Base-by-base conservation (phyloP, 2,888 invertebrate genomes). In the Pyrrhia umbra region DNA sequence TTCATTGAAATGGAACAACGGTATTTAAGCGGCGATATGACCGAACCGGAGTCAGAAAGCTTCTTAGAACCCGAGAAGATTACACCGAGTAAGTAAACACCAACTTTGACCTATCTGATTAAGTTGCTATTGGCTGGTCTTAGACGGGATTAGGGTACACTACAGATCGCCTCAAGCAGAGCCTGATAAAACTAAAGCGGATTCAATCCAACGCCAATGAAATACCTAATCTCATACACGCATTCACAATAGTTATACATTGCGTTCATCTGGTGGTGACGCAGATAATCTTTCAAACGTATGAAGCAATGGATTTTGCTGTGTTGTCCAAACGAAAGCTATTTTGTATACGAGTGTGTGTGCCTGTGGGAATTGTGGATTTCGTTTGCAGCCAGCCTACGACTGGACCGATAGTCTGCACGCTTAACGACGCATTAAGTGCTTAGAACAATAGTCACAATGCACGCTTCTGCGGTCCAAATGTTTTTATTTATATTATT, bases 1-100 rank as follows among this genome's bases (percentile, higher is more conserved):
- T 95, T 96, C 80, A 93, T 97, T 34, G 95, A 96, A 66, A 96
- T 96, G 80, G 97, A 97, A 80, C 95, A 96, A 60, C 94, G 96
- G 42, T 97, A 96, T 84, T 91, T 97, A 50, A 92, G 92, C 47
- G 97, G 97, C 6, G 95, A 95, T 80, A 87, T 95, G 88, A 80
- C 79, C 0, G 92, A 94, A 37, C 96, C 96, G 0, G 90, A 94
- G 62, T 95, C 95, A 0, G 95, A 95, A 71, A 96, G 96, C 76
- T 95, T 96, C 70, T 82, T 96, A 59, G 96, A 96, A 82, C 95
- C 95, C 1, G 95, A 95, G 8, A 95, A 93, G 75, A 95, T 95
- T 27, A 95, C 95, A 1, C 92, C 92, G 9, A 89, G 95, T 95
- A 82, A 92, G 95, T 93, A 49, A 40, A 54, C 27, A 43, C 18